These are phyloP conservation scores for Caenorhabditis wallacei DNA, from an alignment of 2,888 invertebrate species.

Conservation along the genomic window DNA sequence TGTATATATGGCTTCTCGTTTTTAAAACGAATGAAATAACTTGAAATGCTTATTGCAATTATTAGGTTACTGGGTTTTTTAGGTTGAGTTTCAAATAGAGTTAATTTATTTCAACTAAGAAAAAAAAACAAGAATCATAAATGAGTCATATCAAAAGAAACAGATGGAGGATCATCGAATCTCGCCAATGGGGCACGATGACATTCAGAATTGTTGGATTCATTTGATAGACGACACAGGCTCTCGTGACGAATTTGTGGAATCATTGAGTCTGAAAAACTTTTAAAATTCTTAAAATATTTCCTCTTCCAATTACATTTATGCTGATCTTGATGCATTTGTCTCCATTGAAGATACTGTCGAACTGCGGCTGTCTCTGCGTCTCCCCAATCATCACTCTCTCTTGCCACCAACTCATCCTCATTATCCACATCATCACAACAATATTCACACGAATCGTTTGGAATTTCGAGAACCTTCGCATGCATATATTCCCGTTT, in stretches of 20 bases:
- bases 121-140: slow-evolving; percentile 33
- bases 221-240: slow-evolving; percentile 54
- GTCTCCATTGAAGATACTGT: slow-evolving; percentile 53
- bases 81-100: too few species aligned
- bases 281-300: background rate
- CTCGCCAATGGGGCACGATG: slow-evolving; percentile 49
- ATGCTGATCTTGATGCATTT: slow-evolving; percentile 30
- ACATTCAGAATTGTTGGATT: background rate
- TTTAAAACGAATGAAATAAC: background rate
- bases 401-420: slow-evolving; percentile 2
- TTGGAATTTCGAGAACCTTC: slow-evolving; percentile 56
- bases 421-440: slow-evolving; percentile 30
- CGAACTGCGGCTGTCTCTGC: slow-evolving; percentile 62
- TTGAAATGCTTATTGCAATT: background rate
- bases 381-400: slow-evolving; percentile 56
- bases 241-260: slow-evolving; percentile 59
- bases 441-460: slow-evolving; percentile 57
- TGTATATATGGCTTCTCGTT: slow-evolving; percentile 3
- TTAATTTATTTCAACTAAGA: too few species aligned
- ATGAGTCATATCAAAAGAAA: slow-evolving; percentile 54
- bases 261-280: slow-evolving; percentile 43
- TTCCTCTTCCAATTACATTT: slow-evolving; percentile 24
- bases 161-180: slow-evolving; percentile 48
- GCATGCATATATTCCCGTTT: slow-evolving; percentile 49
- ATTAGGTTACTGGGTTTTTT: too few species aligned